These are phyloP conservation scores for Montipora efflorescens DNA, from an alignment of 64 coral and sea anemone species.

Conservation along the genomic window DNA sequence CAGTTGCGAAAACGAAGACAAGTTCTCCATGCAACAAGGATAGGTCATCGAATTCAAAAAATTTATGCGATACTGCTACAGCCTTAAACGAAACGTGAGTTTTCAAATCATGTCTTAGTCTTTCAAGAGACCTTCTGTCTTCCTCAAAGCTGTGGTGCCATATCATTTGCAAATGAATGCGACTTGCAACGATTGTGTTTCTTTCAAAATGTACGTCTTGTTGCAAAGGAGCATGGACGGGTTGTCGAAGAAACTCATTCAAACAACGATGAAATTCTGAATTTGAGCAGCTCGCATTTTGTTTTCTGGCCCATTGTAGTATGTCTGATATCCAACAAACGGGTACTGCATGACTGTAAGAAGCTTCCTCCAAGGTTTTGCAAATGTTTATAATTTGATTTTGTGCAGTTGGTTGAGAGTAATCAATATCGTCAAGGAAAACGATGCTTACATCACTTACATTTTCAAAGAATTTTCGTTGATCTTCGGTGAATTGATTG, in stretches of 20 bases:
- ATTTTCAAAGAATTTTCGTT: not conserved
- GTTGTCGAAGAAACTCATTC: not conserved
- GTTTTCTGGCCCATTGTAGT: not conserved
- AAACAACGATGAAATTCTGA: not conserved
- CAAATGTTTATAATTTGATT: not conserved
- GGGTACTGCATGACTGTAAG: not conserved
- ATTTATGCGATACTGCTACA: not conserved
- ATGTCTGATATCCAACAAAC: slow-evolving; percentile 12
- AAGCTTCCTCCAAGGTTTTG: not conserved
- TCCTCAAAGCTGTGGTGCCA: not conserved
- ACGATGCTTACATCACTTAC: not conserved
- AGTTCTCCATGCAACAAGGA: not conserved
- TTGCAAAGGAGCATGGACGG: not conserved
- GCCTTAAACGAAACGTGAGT: not conserved
- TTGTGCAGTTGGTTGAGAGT: not conserved
- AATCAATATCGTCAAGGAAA: not conserved
- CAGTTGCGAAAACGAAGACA: not conserved
- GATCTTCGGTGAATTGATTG: not conserved
- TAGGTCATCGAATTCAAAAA: slow-evolving; percentile 12
- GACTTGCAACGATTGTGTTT: not conserved
- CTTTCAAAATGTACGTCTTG: slow-evolving; percentile 2
- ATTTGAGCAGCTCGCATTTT: slow-evolving; percentile 7
- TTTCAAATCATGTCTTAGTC: not conserved
- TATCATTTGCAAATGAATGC: not conserved
- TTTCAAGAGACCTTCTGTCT: not conserved